These are phyloP conservation scores for Planococcus citri DNA, from an alignment of 1,140 invertebrate genomes.

Conservation along the genomic window DNA sequence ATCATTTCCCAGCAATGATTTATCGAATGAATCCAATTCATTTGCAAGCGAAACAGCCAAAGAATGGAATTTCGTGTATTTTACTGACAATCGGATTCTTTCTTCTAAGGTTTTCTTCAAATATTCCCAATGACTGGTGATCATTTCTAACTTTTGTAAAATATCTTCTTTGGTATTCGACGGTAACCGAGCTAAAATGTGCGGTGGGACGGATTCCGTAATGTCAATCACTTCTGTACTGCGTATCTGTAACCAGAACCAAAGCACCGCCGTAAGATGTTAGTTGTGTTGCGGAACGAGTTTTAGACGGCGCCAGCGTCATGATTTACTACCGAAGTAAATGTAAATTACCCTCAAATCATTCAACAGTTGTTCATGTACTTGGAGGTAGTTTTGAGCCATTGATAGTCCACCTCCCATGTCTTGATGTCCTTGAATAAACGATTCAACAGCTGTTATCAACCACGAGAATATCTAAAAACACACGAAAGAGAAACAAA, in stretches of 20 bases:
- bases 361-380: conserved; percentile 58
- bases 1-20: not conserved
- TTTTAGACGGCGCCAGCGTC: not conserved
- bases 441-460: conserved; percentile 52
- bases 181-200: not conserved
- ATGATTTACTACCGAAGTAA: too few species aligned
- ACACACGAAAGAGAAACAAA: too few species aligned
- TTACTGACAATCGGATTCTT: conserved; percentile 15
- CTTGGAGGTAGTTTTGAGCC: conserved; percentile 59
- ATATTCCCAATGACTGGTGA: conserved; percentile 23
- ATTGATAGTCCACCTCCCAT: conserved; percentile 57
- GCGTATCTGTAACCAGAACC: not conserved
- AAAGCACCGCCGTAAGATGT: not conserved
- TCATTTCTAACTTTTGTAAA: not conserved
- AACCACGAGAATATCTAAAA: conserved; percentile 55
- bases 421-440: conserved; percentile 57
- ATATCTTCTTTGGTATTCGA: conserved; percentile 4
- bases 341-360: conserved; percentile 57
- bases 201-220: not conserved
- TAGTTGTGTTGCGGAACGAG: too few species aligned
- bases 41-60: not conserved
- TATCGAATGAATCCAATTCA: conserved; percentile 21
- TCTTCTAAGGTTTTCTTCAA: conserved; percentile 20
- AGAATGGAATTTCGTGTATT: conserved; percentile 15
- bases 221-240: not conserved